Percentiles rank a stretch among this genome's conserved stretches.
Conservation (phyloP, 1,140 invertebrate genomes). For the Spodoptera frugiperda region DNA sequence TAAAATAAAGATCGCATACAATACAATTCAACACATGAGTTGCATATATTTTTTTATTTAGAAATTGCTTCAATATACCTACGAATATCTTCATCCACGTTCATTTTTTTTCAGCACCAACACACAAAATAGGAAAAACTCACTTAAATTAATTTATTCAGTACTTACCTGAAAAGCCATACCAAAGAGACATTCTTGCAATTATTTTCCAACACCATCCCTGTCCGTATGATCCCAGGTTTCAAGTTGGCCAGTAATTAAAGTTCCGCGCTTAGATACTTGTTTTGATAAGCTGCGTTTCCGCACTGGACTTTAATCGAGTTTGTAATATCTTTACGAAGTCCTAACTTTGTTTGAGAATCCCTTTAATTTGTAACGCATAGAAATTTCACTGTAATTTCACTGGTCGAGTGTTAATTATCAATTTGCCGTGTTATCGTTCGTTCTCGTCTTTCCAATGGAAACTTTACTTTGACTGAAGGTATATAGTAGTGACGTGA, state of each 20-base stretch:
- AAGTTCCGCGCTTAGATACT: constrained; percentile 36
- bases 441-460: neutral
- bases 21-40: too few species aligned
- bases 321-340: constrained; percentile 41
- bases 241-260: constrained; percentile 25
- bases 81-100: too few species aligned
- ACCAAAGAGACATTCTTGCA: too few species aligned
- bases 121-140: too few species aligned
- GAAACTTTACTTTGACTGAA: constrained; percentile 7
- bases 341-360: constrained; percentile 8
- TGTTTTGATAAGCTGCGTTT: constrained; percentile 37
- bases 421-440: constrained; percentile 23
- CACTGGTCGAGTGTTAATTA: constrained; percentile 11
- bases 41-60: too few species aligned
- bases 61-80: too few species aligned
- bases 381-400: constrained; percentile 9
- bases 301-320: constrained; percentile 33
- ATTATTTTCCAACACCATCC: neutral
- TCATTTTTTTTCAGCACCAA: too few species aligned
- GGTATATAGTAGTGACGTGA: neutral
- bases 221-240: constrained; percentile 4
- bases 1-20: too few species aligned
- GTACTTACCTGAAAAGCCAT: too few species aligned
- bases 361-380: constrained; percentile 5
- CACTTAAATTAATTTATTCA: too few species aligned